These are phyloP conservation scores for Boloria selene DNA, from an alignment of 2,888 invertebrate species.

Conservation along the genomic window DNA sequence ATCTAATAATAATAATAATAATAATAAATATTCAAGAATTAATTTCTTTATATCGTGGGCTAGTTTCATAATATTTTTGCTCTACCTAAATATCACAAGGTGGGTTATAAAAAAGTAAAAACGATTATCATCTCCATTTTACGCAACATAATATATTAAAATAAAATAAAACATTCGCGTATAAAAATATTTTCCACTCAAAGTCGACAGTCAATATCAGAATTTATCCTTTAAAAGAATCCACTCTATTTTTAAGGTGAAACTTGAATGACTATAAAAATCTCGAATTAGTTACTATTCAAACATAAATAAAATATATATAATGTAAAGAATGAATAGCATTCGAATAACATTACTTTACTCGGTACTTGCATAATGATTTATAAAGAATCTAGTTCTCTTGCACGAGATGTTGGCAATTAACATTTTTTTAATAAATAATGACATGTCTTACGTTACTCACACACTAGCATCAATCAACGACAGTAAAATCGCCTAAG, in stretches of 20 bases:
- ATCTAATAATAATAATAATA: too few relatives aligned
- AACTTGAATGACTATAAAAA: slow-evolving; percentile 2
- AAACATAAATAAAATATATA: background rate
- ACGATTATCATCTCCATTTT: background rate
- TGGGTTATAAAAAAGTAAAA: background rate
- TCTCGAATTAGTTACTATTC: too few relatives aligned
- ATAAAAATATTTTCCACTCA: slow-evolving; percentile 58
- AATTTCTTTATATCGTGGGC: too few relatives aligned
- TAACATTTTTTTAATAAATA: slow-evolving; percentile 25
- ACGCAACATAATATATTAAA: background rate
- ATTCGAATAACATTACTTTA: background rate
- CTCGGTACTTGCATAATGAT: slow-evolving; percentile 17
- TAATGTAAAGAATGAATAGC: background rate
- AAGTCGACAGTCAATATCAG: slow-evolving; percentile 50
- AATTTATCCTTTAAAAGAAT: slow-evolving; percentile 4
- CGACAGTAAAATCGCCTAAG: slow-evolving; percentile 14
- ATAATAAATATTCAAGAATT: too few relatives aligned
- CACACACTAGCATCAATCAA: slow-evolving; percentile 26
- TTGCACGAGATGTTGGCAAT: slow-evolving; percentile 22
- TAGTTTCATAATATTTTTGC: too few relatives aligned
- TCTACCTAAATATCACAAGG: too few relatives aligned
- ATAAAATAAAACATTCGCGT: slow-evolving; percentile 41
- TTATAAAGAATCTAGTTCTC: slow-evolving; percentile 15
- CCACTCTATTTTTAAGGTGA: slow-evolving; percentile 1
- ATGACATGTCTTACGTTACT: slow-evolving; percentile 9